These are phyloP conservation scores for Ictidomys tridecemlineatus DNA, from an alignment of 2,113 vertebrate genomes.

Conservation along the genomic window DNA sequence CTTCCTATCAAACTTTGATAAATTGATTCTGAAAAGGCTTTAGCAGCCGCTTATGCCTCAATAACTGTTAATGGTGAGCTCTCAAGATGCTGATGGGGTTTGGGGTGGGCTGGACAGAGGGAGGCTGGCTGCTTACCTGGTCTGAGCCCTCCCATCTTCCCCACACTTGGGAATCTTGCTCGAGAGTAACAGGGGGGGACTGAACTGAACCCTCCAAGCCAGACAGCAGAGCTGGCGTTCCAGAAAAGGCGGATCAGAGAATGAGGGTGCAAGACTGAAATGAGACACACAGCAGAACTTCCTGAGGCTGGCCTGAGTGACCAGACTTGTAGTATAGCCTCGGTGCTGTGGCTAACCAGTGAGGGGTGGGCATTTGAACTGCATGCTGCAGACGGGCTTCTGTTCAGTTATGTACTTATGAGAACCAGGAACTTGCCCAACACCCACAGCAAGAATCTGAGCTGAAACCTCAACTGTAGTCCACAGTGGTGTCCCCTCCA, in stretches of 20 bases:
- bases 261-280: not conserved
- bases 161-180: not conserved
- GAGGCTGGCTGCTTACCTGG: not conserved
- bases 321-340: not conserved
- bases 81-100: not conserved
- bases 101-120: accelerated
- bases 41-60: not conserved
- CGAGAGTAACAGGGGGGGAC: not conserved
- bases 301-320: not conserved
- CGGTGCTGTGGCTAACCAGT: not conserved
- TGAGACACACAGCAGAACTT: not conserved
- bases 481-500: not conserved
- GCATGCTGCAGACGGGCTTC: too few species aligned
- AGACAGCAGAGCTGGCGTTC: not conserved
- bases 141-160: not conserved
- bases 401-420: not conserved
- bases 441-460: not conserved
- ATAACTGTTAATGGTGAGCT: not conserved
- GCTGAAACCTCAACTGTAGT: not conserved
- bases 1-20: slow-evolving; percentile 50
- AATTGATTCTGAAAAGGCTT: slow-evolving; percentile 51
- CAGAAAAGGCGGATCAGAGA: not conserved
- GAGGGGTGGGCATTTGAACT: accelerated
- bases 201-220: not conserved
- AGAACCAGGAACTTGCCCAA: not conserved